Conservation (phyloP, 2,888 invertebrate genomes). For the Pammene aurita region DNA sequence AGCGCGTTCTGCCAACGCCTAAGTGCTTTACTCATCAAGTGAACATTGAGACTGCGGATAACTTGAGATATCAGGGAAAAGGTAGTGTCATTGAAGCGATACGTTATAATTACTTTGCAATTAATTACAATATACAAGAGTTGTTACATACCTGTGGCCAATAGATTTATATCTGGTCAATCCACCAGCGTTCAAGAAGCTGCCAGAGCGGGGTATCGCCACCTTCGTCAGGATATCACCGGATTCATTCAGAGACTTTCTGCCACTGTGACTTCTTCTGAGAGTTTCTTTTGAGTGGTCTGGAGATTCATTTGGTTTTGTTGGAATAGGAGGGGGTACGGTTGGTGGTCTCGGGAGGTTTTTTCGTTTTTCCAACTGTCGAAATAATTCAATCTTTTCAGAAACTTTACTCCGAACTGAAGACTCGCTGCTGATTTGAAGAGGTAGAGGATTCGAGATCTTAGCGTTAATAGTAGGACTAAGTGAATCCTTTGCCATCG, state of each 20-base stretch:
- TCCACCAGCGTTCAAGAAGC: constrained; percentile 92
- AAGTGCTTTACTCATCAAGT: constrained; percentile 57
- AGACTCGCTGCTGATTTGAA: constrained; percentile 69
- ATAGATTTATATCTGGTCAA: constrained; percentile 89
- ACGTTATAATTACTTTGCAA: constrained; percentile 40
- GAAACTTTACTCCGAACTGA: constrained; percentile 79
- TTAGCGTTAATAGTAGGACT: constrained; percentile 53
- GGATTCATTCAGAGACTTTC: constrained; percentile 81
- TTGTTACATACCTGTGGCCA: constrained; percentile 83
- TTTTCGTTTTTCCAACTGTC: constrained; percentile 75
- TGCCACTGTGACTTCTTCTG: constrained; percentile 75
- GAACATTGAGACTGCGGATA: constrained; percentile 51
- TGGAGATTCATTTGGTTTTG: constrained; percentile 63
- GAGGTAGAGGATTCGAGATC: constrained; percentile 57
- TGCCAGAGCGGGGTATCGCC: constrained; percentile 92
- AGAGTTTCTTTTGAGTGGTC: constrained; percentile 69
- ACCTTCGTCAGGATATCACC: constrained; percentile 94
- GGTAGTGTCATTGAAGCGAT: constrained; percentile 61
- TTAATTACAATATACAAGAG: constrained; percentile 30
- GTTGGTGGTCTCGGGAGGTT: constrained; percentile 77
- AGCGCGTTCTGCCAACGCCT: constrained; percentile 63
- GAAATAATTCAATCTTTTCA: constrained; percentile 78
- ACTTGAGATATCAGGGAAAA: constrained; percentile 58
- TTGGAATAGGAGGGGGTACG: constrained; percentile 76
- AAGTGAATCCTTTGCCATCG: constrained; percentile 57